Conservation (phyloP, 1,140 invertebrate species). For the Lutraria rhynchaena region DNA sequence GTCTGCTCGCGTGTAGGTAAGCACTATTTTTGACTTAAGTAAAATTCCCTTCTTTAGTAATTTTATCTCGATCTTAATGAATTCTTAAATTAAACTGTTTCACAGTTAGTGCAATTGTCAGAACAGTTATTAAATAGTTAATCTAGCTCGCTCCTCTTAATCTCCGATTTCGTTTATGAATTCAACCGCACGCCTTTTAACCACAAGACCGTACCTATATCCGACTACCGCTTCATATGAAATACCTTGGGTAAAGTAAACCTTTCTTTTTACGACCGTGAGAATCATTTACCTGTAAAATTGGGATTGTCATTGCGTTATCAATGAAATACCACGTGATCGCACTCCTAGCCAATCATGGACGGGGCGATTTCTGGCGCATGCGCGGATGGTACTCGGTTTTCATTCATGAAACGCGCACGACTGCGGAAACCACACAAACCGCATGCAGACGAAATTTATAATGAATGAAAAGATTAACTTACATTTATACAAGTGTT, state of each 20-base stretch:
- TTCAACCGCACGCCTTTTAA: neutral
- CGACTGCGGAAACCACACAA: neutral
- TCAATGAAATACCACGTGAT: slow-evolving; percentile 51
- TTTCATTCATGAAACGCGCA: neutral
- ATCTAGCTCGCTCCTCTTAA: neutral
- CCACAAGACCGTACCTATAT: neutral
- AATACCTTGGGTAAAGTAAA: slow-evolving; percentile 36
- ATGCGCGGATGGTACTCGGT: slow-evolving; percentile 30
- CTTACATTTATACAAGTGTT: slow-evolving; percentile 5
- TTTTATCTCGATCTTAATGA: no score
- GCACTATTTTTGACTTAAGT: no score
- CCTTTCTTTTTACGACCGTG: slow-evolving; percentile 28
- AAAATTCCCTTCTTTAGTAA: no score
- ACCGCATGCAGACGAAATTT: neutral
- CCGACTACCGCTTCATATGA: neutral
- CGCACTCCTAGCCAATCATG: slow-evolving; percentile 25
- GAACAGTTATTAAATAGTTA: neutral
- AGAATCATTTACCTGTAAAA: slow-evolving; percentile 47
- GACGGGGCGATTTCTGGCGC: neutral
- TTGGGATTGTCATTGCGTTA: slow-evolving; percentile 5
- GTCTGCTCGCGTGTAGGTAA: no score
- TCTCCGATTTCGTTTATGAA: neutral
- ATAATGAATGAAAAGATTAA: slow-evolving; percentile 23
- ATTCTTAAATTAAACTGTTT: no score
- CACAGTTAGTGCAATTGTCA: neutral